Base-by-base conservation (phyloP, 2,797 vertebrate species). In the Odontamblyopus lacepedii region DNA sequence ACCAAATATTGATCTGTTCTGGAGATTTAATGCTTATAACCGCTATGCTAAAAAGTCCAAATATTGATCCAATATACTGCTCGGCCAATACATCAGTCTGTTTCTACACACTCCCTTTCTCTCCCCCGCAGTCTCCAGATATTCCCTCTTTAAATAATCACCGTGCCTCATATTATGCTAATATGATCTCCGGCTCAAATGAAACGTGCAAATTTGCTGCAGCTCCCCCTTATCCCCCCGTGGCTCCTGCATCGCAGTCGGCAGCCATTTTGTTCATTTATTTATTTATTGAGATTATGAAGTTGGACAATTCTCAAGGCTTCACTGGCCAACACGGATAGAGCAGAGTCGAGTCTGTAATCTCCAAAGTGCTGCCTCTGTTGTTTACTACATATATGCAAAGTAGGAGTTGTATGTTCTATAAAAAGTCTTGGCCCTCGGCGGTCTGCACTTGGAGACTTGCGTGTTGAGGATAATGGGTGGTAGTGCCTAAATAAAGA, bases 181-280 rank as follows among this genome's bases (percentile, higher is more conserved):
- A 90, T 87, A 82, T 75, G 85, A 91, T 89, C 91, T 91, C 85
- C 81, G 84, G 82, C 83, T 91, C 80, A 89, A 91, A 87, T 88
- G 84, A 87, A 91, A 87, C 70, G 77, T 90, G 83, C 82, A 88
- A 92, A 91, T 89, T 72, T 82, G 76, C 82, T 74, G 71, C 70
- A 79, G 75, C 69, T 67, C 77, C 74, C 77, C 64, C 79, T 71
- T 61, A 70, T 78, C 77, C 79, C 77, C 75, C 32, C 65, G 67
- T 77, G 84, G 79, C 71, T 44, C 85, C 38, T 72, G 78, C 56
- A 51, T 74, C 77, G 73, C 73, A 70, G 69, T 83, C 85, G 66
- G 12, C 79, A 63, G 74, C 62, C 63, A 41, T 66, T 41, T 63
- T 73, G 57, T 6, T 61, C 30, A 60, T 60, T 63, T 68, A 68